Percentiles rank a stretch among this genome's conserved stretches.
Evolutionary conservation across 92 coral and sea anemone species (phyloP).

Genomic region (Zoanthus sansibaricus): DNA sequence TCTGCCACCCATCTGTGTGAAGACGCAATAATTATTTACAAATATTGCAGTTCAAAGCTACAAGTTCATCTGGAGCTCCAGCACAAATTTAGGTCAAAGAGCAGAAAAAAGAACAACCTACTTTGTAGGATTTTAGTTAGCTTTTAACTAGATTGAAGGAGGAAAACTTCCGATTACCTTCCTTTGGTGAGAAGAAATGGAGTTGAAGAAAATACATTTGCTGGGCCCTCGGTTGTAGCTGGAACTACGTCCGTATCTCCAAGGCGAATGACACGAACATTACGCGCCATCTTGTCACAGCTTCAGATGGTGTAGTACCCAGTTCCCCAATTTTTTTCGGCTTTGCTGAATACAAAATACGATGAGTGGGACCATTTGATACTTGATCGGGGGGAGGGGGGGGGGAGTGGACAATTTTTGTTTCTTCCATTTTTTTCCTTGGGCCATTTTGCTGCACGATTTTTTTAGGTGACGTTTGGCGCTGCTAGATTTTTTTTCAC

Average conservation of each 20-base stretch:
- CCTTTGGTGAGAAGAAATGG: slow-evolving; percentile 89
- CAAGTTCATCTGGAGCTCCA: too few relatives aligned
- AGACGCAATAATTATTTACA: neutral
- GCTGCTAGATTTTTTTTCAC: too few relatives aligned
- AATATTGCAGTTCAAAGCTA: too few relatives aligned
- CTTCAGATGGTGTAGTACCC: neutral
- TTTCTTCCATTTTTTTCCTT: too few relatives aligned
- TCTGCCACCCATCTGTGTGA: slow-evolving; percentile 93
- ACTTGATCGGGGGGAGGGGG: too few relatives aligned
- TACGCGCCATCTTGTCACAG: slow-evolving; percentile 83
- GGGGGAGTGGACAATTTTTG: too few relatives aligned
- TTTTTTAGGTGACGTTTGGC: too few relatives aligned
- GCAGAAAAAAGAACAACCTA: neutral
- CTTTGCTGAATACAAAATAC: too few relatives aligned
- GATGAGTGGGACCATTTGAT: too few relatives aligned
- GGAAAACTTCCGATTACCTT: slow-evolving; percentile 63
- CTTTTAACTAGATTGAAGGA: neutral
- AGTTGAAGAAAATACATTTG: slow-evolving; percentile 95
- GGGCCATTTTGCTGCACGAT: too few relatives aligned
- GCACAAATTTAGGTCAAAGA: too few relatives aligned
- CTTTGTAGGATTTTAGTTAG: neutral
- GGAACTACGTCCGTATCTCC: slow-evolving; percentile 90
- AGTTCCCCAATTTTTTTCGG: neutral
- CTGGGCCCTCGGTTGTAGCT: slow-evolving; percentile 95
- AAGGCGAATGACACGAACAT: slow-evolving; percentile 76